Evolutionary conservation across 2,113 vertebrate genomes (phyloP).

Genomic region (Loxodonta africana): DNA sequence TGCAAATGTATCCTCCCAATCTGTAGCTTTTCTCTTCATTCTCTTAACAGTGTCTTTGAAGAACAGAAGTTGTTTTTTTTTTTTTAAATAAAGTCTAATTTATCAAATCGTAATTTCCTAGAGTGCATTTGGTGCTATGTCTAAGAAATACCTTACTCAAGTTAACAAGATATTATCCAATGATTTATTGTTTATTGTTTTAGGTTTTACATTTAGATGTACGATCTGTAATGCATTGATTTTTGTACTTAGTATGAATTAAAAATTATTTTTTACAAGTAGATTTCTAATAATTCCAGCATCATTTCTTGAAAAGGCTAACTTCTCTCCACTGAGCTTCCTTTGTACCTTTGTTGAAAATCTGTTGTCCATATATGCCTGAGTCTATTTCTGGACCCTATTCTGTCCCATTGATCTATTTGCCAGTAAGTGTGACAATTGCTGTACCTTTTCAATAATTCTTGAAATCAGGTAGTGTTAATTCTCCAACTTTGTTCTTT

Average conservation of each 20-base stretch:
- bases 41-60: neutral
- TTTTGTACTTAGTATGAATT: neutral
- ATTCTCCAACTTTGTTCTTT: neutral
- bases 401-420: neutral
- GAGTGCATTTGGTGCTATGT: neutral
- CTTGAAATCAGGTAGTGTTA: neutral
- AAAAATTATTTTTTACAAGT: neutral
- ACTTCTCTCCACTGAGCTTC: neutral
- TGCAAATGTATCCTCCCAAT: neutral
- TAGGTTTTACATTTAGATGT: too few relatives aligned
- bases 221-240: too few relatives aligned
- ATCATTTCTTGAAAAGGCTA: neutral
- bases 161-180: neutral
- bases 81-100: neutral
- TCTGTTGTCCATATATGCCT: neutral
- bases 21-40: neutral
- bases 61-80: neutral
- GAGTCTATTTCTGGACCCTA: neutral
- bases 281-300: neutral
- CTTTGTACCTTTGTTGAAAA: neutral
- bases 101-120: neutral
- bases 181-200: neutral
- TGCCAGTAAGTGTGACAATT: neutral
- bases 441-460: neutral
- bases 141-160: neutral